Base-by-base conservation (phyloP, 2,888 invertebrate genomes). In the Siphlonurus alternatus region DNA sequence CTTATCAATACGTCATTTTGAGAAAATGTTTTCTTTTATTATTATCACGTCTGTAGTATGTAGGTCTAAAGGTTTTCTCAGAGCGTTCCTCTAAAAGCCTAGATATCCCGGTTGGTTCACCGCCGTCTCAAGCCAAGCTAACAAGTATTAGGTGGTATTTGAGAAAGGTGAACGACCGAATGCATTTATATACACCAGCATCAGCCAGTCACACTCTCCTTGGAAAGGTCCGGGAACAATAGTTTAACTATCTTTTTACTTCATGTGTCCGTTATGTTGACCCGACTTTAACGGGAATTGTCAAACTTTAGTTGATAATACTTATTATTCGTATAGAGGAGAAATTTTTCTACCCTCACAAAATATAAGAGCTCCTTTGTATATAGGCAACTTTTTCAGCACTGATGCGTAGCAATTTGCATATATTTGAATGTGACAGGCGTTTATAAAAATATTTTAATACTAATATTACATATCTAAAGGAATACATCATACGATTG, bases 41-140 rank as follows among this genome's bases (percentile, higher is more conserved):
- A 38, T 38, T 38, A 38, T 38, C 38, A 38, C 38, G 5, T 10
- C 15, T 15, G 15, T 38, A 15, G 15, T 5, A 56, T 56, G 56
- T 56, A 56, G 56, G 56, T 56, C 56, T 56, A 56, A 56, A 56
- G 56, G 56, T 56, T 56, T 56, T 22, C n/a, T n/a, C n/a, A 22
- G 56, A 20, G 56, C 56, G 56, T 56, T 56, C 56, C 56, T 56
- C 56, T 56, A 22, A n/a, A n/a, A 56, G 56, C 56, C 56, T 56
- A 56, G 56, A 56, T 56, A 56, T 20, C 38, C 5, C 15, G 15
- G 7, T 38, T 38, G 5, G 38, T 15, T 5, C 7, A 10, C 38
- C 38, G 38, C 15, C 38, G 38, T 15, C 38, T 38, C 38, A 5
- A 15, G 7, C 15, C 38, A 15, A 38, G 38, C 5, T 38, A 38